A percentile compares a stretch with the other conserved stretches of the same genome.
These are phyloP conservation scores for Drosophila carrolli DNA, from an alignment of 1,140 invertebrate species.

Conservation along the genomic window DNA sequence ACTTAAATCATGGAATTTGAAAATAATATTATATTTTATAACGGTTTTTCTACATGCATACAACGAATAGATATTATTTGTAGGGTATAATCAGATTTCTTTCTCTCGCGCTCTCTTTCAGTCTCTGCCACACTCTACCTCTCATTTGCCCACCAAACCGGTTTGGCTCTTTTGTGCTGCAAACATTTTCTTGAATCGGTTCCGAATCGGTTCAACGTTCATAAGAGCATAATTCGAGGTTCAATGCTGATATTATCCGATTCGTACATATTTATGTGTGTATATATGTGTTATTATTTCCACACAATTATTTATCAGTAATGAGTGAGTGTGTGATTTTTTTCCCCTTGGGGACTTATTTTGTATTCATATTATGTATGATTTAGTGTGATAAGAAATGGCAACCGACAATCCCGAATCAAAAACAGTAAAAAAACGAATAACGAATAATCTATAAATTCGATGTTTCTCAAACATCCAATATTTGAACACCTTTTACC, in stretches of 20 bases:
- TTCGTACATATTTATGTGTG: not conserved
- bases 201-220: conserved; percentile 22
- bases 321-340: not conserved
- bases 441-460: not conserved
- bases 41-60: not conserved
- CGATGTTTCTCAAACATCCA: conserved; percentile 2
- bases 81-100: conserved; percentile 18
- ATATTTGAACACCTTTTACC: conserved; percentile 3
- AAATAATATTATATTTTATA: too few species aligned
- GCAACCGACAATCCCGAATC: not conserved
- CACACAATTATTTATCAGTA: conserved; percentile 7
- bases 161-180: conserved; percentile 4
- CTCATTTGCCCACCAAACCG: conserved; percentile 3
- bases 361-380: not conserved
- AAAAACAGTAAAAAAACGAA: not conserved
- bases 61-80: not conserved
- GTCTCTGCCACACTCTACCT: conserved; percentile 4
- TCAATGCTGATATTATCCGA: conserved; percentile 2
- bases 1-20: not conserved
- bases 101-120: not conserved
- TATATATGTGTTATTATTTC: not conserved
- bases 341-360: conserved; percentile 3
- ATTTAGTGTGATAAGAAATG: conserved; percentile 7
- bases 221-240: not conserved
- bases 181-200: conserved; percentile 31